These are phyloP conservation scores for Pocillopora verrucosa DNA, from an alignment of 64 coral and sea anemone genomes.

Conservation along the genomic window DNA sequence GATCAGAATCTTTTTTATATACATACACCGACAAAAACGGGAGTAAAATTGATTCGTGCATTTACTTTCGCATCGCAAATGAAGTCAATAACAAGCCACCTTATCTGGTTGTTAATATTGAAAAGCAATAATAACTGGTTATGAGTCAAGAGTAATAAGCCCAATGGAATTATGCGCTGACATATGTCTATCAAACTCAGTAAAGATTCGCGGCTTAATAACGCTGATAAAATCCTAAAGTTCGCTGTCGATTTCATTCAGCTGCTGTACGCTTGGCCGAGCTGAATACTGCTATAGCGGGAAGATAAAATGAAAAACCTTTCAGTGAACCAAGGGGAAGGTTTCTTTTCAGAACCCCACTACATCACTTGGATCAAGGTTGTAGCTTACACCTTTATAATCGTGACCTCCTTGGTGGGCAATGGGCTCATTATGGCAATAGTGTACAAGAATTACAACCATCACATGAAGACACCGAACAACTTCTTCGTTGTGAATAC, in stretches of 20 bases:
- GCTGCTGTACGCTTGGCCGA: not conserved
- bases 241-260: not conserved
- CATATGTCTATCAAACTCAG: not conserved
- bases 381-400: constrained; percentile 11
- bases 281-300: not conserved
- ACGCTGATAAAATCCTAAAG: not conserved
- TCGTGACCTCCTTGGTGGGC: constrained; percentile 18
- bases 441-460: constrained; percentile 28
- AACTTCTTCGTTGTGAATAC: constrained; percentile 31
- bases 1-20: not conserved
- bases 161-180: not conserved
- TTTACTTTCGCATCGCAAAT: not conserved
- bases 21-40: not conserved
- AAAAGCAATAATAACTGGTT: not conserved
- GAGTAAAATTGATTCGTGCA: not conserved
- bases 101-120: not conserved
- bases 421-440: constrained; percentile 31
- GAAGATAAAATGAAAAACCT: not conserved
- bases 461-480: constrained; percentile 41
- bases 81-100: not conserved
- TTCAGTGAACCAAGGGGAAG: not conserved
- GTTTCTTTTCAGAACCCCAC: not conserved
- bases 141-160: not conserved
- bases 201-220: not conserved
- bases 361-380: constrained; percentile 13